phyloP scores from a whole-genome alignment of 2,113 vertebrate species.

The Panthera leo region DNA sequence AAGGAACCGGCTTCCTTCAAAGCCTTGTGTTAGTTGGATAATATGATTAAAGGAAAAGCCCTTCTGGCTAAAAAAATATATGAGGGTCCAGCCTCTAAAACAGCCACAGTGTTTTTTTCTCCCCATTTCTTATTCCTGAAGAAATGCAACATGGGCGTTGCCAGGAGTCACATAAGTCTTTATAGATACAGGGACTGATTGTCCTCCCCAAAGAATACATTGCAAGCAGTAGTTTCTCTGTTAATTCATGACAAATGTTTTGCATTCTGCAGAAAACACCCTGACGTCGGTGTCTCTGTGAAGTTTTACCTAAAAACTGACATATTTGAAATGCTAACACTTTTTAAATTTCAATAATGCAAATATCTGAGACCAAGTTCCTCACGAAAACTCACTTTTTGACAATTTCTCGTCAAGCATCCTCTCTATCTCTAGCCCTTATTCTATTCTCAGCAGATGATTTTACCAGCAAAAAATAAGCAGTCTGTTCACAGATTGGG shows the following conservation, averaged over 20 bases:
- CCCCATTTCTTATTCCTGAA: neutral
- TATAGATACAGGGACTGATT: neutral
- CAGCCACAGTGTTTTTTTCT: neutral
- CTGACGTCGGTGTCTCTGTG: neutral
- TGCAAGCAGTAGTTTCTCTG: neutral
- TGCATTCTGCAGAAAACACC: neutral
- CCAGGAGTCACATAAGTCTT: neutral
- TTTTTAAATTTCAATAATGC: slow-evolving; percentile 5
- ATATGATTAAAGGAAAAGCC: neutral
- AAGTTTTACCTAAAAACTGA: neutral
- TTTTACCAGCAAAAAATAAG: neutral
- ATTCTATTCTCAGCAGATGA: neutral
- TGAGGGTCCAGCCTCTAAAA: neutral
- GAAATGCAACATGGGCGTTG: neutral
- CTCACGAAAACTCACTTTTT: neutral
- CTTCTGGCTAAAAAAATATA: neutral
- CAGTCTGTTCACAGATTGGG: neutral
- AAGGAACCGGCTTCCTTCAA: neutral
- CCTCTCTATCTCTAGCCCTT: neutral
- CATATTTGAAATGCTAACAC: neutral
- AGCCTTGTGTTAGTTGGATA: neutral
- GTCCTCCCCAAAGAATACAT: neutral
- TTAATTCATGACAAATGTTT: neutral
- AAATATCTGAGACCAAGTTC: neutral
- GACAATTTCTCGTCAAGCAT: neutral